A percentile compares a stretch with the other conserved stretches of the same genome.
phyloP scores from a whole-genome alignment of 2,888 invertebrate species.

The Carabus problematicus region DNA sequence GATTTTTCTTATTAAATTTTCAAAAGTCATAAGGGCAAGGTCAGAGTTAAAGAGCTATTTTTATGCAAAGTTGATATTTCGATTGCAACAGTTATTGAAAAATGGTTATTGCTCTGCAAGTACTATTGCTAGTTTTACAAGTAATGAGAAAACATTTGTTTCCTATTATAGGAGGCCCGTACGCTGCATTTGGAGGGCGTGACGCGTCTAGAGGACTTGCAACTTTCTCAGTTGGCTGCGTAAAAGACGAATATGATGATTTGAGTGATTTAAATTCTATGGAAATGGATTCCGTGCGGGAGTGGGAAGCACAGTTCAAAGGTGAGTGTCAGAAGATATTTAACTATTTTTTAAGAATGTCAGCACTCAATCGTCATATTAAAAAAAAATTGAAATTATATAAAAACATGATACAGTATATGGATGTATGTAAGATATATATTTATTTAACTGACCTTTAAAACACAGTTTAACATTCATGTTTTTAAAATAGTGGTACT shows the following conservation, averaged over 20 bases:
- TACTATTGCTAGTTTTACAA: neutral
- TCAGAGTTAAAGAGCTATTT: constrained; percentile 26
- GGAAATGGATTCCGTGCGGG: constrained; percentile 94
- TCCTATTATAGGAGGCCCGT: constrained; percentile 81
- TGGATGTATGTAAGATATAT: neutral
- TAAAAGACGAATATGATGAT: constrained; percentile 91
- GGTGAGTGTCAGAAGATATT: constrained; percentile 62
- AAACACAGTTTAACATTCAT: neutral
- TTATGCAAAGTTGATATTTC: neutral
- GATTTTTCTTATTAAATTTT: constrained; percentile 13
- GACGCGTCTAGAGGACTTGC: constrained; percentile 96
- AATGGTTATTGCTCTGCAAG: too few relatives aligned
- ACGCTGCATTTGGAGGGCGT: constrained; percentile 91
- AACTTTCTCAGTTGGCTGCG: constrained; percentile 85
- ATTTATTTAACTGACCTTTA: too few relatives aligned
- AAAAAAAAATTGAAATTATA: neutral
- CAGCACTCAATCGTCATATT: neutral
- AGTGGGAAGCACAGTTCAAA: constrained; percentile 98
- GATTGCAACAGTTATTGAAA: too few relatives aligned
- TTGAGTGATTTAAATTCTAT: constrained; percentile 89
- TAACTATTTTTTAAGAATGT: neutral
- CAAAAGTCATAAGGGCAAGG: constrained; percentile 34
- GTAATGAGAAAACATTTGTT: constrained; percentile 3
- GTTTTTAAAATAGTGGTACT: constrained; percentile 45
- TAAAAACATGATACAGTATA: neutral